These are phyloP conservation scores for Tetragonula carbonaria DNA, from an alignment of 2,888 invertebrate genomes.

Conservation along the genomic window DNA sequence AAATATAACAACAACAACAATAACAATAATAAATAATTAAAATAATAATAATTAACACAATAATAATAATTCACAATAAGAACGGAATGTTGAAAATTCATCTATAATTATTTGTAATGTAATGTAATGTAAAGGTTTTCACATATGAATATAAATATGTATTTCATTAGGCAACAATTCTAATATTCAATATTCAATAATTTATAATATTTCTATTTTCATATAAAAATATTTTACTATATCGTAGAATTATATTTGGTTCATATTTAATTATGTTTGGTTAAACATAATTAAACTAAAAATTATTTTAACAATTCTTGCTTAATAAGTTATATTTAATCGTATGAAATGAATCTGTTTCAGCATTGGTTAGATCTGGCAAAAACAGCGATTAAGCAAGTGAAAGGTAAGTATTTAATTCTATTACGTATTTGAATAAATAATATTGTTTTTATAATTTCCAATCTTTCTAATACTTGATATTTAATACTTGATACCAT, in stretches of 20 bases:
- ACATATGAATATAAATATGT: not conserved
- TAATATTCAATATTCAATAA: not conserved
- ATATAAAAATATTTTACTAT: not conserved
- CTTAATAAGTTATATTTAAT: constrained; percentile 6
- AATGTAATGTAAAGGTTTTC: not conserved
- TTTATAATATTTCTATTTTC: not conserved
- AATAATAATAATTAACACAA: too few relatives aligned
- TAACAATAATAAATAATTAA: too few relatives aligned
- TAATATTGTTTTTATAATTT: not conserved
- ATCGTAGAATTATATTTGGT: not conserved
- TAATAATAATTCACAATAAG: not conserved
- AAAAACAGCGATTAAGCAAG: constrained; percentile 95
- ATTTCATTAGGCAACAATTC: not conserved
- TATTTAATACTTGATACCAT: not conserved
- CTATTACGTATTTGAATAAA: constrained; percentile 11
- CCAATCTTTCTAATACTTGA: not conserved
- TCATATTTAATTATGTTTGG: too few relatives aligned
- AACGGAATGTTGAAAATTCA: not conserved
- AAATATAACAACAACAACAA: too few relatives aligned
- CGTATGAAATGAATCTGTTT: constrained; percentile 80
- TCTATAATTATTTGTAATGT: not conserved
- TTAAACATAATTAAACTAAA: not conserved
- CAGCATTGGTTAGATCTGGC: constrained; percentile 98
- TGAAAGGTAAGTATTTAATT: constrained; percentile 88
- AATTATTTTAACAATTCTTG: not conserved